Base-by-base conservation (phyloP, 2,888 invertebrate genomes). In the Lithophane leautieri region DNA sequence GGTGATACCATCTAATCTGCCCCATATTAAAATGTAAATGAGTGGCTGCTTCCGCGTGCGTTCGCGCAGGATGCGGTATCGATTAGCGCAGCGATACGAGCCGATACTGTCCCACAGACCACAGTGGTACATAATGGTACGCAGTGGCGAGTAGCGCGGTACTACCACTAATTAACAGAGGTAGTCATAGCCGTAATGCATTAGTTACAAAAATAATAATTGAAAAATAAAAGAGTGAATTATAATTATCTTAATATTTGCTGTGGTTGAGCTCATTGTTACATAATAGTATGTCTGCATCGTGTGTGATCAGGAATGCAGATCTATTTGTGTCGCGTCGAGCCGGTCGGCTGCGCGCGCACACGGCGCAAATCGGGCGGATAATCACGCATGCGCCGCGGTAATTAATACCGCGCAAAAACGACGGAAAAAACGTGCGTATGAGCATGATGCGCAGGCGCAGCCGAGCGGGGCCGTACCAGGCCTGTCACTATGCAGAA, bases 341-440 rank as follows among this genome's bases (percentile, higher is more conserved):
- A 77, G 70, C 68, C 61, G 74, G 34, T 67, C 69, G 61, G 14
- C 19, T 60, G 80, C 50, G 76, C 72, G 66, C 65, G 73, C 73
- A 67, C 66, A 58, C 71, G 67, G 50, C 72, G 70, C 72, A 84
- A 87, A 87, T 79, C 79, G 80, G 66, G 77, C 76, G 72, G 58
- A 84, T 84, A 84, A 84, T 86, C 76, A 84, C 84, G 76, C 88
- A 82, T 79, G 88, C 75, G 81, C 81, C 60, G 56, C 71, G 69
- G 84, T 86, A 84, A 86, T 87, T 87, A 87, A 86, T 80, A 79
- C 79, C 63, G 40, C 16, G 60, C 77, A 86, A 87, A 86, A 87
- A 80, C 66, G 44, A 65, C 19, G 44, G 60, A 68, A 87, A 83
- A 81, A 77, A 69, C 68, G 62, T 79, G 74, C 71, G 56, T 70